Percentiles rank a stretch among this genome's conserved stretches.
Evolutionary conservation across 2,888 invertebrate genomes (phyloP).

Genomic region (Perithous albicinctus): DNA sequence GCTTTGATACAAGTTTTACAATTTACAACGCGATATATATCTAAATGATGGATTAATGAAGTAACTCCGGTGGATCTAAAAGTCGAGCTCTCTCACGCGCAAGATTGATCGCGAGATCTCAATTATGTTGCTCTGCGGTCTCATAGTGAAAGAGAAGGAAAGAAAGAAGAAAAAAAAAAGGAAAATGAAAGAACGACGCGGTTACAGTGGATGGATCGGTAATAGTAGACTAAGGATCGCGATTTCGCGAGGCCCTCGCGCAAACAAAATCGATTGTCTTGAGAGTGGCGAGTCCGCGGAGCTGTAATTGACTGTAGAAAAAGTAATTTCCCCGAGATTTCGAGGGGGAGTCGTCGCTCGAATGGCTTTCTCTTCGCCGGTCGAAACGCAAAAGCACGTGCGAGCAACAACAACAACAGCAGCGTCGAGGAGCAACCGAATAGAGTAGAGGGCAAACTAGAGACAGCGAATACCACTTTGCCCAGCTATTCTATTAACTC

Average conservation of each 20-base stretch:
- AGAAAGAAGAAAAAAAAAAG: not conserved
- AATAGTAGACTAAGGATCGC: conserved; percentile 9
- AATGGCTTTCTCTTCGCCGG: conserved; percentile 54
- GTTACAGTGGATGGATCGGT: conserved; percentile 1
- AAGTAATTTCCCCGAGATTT: conserved; percentile 55
- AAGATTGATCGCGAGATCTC: not conserved
- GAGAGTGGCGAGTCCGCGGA: conserved; percentile 4
- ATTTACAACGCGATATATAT: conserved; percentile 4
- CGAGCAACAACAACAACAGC: conserved; percentile 19
- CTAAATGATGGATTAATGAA: not conserved
- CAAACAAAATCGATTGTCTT: conserved; percentile 52
- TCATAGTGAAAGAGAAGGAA: not conserved
- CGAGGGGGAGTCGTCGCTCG: conserved; percentile 28
- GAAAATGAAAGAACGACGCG: not conserved
- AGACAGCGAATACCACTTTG: no score
- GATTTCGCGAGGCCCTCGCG: not conserved
- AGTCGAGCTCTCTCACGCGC: not conserved
- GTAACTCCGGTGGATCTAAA: not conserved
- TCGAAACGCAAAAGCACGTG: conserved; percentile 30
- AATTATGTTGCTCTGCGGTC: conserved; percentile 24
- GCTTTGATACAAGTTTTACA: not conserved
- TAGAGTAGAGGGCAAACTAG: not conserved
- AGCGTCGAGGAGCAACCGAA: conserved; percentile 6
- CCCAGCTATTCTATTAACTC: not conserved
- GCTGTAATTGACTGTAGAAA: conserved; percentile 45